Percentiles rank a stretch among this genome's conserved stretches.
These are phyloP conservation scores for Cordylochernes scorpioides DNA, from an alignment of 2,888 invertebrate species.

Conservation along the genomic window DNA sequence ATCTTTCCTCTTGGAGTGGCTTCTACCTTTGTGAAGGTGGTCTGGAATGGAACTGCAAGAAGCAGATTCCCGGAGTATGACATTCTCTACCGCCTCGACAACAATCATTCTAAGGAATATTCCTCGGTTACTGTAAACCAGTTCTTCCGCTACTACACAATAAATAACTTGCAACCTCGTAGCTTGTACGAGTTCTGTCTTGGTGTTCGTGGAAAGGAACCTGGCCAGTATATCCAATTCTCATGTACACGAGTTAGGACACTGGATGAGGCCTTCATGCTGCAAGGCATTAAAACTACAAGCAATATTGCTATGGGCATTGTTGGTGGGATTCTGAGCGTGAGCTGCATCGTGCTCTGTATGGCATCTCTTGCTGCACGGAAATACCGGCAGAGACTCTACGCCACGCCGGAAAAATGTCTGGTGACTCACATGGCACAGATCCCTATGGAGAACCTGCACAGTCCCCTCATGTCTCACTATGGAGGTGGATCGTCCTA, in stretches of 20 bases:
- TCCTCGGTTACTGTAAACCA: slow-evolving; percentile 17
- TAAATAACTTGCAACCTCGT: slow-evolving; percentile 21
- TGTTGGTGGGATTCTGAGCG: slow-evolving; percentile 15
- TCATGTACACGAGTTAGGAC: slow-evolving; percentile 18
- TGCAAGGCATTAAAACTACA: slow-evolving; percentile 17
- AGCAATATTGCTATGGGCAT: slow-evolving; percentile 18
- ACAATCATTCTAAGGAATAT: slow-evolving; percentile 10
- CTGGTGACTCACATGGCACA: slow-evolving; percentile 18
- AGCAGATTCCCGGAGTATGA: slow-evolving; percentile 19
- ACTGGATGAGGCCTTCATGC: slow-evolving; percentile 16
- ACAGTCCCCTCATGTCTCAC: slow-evolving; percentile 19
- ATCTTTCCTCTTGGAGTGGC: slow-evolving; percentile 20
- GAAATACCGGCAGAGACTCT: slow-evolving; percentile 20
- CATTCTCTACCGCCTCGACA: slow-evolving; percentile 17
- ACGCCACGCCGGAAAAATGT: slow-evolving; percentile 20
- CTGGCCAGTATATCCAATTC: slow-evolving; percentile 19
- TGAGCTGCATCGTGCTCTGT: slow-evolving; percentile 15
- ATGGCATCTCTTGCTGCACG: slow-evolving; percentile 15
- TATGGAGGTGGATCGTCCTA: too few relatives aligned
- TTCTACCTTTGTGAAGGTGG: slow-evolving; percentile 21
- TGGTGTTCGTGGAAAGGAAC: slow-evolving; percentile 19
- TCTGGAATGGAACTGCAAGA: slow-evolving; percentile 22
- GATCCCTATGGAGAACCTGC: slow-evolving; percentile 23
- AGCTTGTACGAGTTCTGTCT: slow-evolving; percentile 25
- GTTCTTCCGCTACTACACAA: slow-evolving; percentile 20